Percentiles rank a stretch among this genome's conserved stretches.
These are phyloP conservation scores for Tautogolabrus adspersus DNA, from an alignment of 2,113 vertebrate genomes.

Conservation along the genomic window DNA sequence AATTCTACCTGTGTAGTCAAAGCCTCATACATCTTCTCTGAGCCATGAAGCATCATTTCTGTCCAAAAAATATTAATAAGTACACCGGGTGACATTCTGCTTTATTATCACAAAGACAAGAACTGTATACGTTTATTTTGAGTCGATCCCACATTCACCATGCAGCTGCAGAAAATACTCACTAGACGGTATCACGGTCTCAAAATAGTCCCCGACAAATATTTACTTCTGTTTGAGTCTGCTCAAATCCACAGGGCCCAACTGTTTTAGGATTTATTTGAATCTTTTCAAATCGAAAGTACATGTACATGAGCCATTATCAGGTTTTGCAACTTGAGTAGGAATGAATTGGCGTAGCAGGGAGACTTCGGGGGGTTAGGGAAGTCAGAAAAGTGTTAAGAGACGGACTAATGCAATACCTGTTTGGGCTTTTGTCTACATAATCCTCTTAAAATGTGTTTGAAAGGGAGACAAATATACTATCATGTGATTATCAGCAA, in stretches of 20 bases:
- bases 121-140: conserved; percentile 20
- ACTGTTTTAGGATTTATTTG: background rate
- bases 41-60: background rate
- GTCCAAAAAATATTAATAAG: background rate
- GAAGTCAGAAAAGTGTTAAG: background rate
- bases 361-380: background rate
- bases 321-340: background rate
- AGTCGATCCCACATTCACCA: background rate
- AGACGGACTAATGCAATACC: background rate
- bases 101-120: background rate
- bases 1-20: background rate
- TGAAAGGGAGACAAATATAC: background rate
- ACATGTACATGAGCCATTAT: background rate
- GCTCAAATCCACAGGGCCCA: background rate
- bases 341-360: background rate
- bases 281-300: background rate
- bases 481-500: background rate
- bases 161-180: conserved; percentile 25
- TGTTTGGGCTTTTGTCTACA: background rate
- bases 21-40: background rate
- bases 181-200: background rate
- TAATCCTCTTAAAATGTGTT: background rate
- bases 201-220: conserved; percentile 31
- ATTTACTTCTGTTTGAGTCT: conserved; percentile 34
- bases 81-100: background rate